Base-by-base conservation (phyloP, 1,140 invertebrate species). In the Tetramorium alpestre region DNA sequence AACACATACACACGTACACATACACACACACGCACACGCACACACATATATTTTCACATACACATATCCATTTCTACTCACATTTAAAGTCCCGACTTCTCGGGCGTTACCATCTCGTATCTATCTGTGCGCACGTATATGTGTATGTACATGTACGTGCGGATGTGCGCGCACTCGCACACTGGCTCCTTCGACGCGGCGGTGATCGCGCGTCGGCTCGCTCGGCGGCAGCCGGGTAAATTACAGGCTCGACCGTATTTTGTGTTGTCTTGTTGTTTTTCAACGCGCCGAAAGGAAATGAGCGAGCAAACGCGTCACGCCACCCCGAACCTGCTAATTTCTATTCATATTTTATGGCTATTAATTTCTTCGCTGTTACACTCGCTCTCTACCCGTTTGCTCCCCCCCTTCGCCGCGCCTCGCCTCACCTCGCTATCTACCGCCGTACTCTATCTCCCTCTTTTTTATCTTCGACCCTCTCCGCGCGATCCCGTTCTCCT, bases 301-400 rank as follows among this genome's bases (percentile, higher is more conserved):
- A 95, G 94, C 94, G 95, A 95, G 95, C 94, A 95, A 95, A 95
- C 94, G 94, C 94, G 94, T 95, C 95, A 95, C 94, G 95, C 95
- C 94, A 95, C 94, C 94, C 94, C 95, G 94, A 95, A 95, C 94
- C 94, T 94, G 95, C 95, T 95, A 95, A 95, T 95, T 95, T 95
- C 95, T 95, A 95, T 95, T 95, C 95, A 95, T 95, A 95, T 95
- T 95, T 95, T 95, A 95, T 95, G 95, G 95, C 95, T 95, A 95
- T 95, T 95, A 95, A 95, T 95, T 95, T 95, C 95, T 95, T 95
- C 93, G 93, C 94, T 95, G 94, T 95, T 95, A 94, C 89, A 89
- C 92, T 88, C 88, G 85, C 90, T 90, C 90, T 86, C 77, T 67
- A 25, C 76, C 67, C 76, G 75, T 87, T 73, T 38, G 38, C 56